Evolutionary conservation across 92 coral and sea anemone species (phyloP), one percentile per base, ranked within the genome.

Genomic region (Epizoanthus fatuus): DNA sequence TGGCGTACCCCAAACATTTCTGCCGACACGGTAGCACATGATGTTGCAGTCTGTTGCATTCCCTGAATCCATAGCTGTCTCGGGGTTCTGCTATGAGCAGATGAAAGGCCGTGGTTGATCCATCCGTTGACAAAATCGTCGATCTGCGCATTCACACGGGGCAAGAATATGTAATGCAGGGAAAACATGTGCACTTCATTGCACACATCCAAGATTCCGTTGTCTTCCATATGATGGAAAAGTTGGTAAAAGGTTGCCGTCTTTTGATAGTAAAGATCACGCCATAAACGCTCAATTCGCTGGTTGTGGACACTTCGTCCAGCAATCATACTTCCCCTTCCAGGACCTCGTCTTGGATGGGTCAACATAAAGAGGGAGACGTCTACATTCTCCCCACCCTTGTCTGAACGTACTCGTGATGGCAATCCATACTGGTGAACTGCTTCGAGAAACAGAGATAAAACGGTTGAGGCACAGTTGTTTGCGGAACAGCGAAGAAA

Each of bases 1-100:
- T 70, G 47, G 35, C 75, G 44, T 70, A 70, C 58, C 75, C 35
- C 57, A 70, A 70, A 70, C 75, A 70, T 70, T 70, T 70, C 75
- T 45, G 75, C 75, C 14, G 75, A 44, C n/a, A 70, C 75, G 22
- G 75, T 70, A 16, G 75, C 47, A 70, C 17, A 16, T 70, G 75
- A 54, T 37, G 10, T 16, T 70, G 75, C 25, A 42, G 75, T 42
- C 22, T 70, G 75, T 70, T 70, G 75, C 75, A 70, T 70, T 16
- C 75, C 75, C 35, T 42, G 75, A 70, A 70, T 70, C 75, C 75
- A 70, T 5, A 70, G 75, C 56, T 70, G 75, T n/a, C 47, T 44
- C 22, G 57, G 57, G n/a, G 56, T 70, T 45, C 62, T 66, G 72
- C 38, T 66, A 66, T 66, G 35, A 7, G 5, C 72, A 7, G 72